Conservation (phyloP, 2,888 invertebrate genomes). For the Ephialtes manifestator region DNA sequence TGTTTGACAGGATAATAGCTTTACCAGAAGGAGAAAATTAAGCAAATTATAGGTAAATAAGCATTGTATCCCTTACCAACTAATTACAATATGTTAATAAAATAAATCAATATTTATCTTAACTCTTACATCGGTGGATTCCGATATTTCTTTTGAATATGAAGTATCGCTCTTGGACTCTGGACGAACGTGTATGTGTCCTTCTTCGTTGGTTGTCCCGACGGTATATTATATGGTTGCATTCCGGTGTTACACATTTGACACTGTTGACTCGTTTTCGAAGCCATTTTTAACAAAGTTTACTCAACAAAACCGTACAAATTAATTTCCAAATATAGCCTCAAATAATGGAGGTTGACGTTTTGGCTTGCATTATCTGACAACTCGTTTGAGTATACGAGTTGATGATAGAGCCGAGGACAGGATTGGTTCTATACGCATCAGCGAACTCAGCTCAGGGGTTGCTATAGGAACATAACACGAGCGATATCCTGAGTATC, state of each 20-base stretch:
- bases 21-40: not conserved
- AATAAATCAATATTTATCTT: not conserved
- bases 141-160: constrained; percentile 80
- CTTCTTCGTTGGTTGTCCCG: constrained; percentile 70
- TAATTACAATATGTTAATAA: not conserved
- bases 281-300: constrained; percentile 74
- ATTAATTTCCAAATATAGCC: constrained; percentile 41
- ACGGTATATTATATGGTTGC: constrained; percentile 77
- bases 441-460: constrained; percentile 50
- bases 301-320: not conserved
- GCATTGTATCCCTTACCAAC: not conserved
- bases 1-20: not conserved
- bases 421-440: constrained; percentile 51
- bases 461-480: constrained; percentile 72
- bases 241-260: constrained; percentile 82
- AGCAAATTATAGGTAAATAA: not conserved
- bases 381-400: constrained; percentile 15
- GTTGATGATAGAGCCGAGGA: constrained; percentile 13
- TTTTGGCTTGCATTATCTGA: constrained; percentile 29
- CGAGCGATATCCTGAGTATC: constrained; percentile 47
- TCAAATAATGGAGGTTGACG: constrained; percentile 11
- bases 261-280: constrained; percentile 79
- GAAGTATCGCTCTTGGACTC: constrained; percentile 81
- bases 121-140: constrained; percentile 75
- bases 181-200: constrained; percentile 81